Evolutionary conservation across 2,113 vertebrate genomes (phyloP), one percentile per base, ranked within the genome.

Genomic region (Hemicordylus capensis): DNA sequence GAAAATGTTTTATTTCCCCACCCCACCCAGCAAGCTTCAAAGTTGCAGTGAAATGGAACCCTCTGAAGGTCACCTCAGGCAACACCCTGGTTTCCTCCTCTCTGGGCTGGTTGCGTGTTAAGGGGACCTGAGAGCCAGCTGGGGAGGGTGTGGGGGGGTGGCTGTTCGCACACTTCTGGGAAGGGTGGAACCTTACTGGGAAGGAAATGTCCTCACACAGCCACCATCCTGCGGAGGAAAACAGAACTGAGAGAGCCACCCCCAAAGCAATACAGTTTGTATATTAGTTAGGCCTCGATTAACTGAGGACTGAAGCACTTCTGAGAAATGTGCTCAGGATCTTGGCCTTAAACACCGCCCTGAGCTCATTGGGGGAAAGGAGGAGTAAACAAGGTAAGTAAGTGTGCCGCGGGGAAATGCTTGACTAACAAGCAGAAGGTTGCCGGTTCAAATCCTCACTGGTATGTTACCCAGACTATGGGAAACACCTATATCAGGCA

Each of bases 41-140:
- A 64, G 87, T 19, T 58, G 86, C 81, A 85, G 88, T 76, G 81
- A 80, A 69, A n/a, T 54, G 46, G 64, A 28, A 22, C 7, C n/a
- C 22, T 64, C 69, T 88, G 87, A 89, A 91, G 90, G 90, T 89
- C 89, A 90, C 15, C 4, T 19, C 78, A 61, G 91, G 89, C 73
- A 75, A 83, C 34, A 31, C 22, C 58, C 51, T 79, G 82, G 6
- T 44, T 90, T 66, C 59, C 87, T 56, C 61, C 87, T 46, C 28
- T 74, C n/a, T 46, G 19, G 39, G 56, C n/a, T 31, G 10, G n/a
- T 66, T 46, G 61, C 66, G 24, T 76, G 48, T 42, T 37, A 46
- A 42, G 4, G 7, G 31, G 31, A 14, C 31, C 58, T 67, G 72
- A 61, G 15, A 80, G 54, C 2, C 14, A 48, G 48, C 19, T 56